Evolutionary conservation across 2,797 vertebrate genomes (phyloP).

Genomic region (Pangasius krempfi): DNA sequence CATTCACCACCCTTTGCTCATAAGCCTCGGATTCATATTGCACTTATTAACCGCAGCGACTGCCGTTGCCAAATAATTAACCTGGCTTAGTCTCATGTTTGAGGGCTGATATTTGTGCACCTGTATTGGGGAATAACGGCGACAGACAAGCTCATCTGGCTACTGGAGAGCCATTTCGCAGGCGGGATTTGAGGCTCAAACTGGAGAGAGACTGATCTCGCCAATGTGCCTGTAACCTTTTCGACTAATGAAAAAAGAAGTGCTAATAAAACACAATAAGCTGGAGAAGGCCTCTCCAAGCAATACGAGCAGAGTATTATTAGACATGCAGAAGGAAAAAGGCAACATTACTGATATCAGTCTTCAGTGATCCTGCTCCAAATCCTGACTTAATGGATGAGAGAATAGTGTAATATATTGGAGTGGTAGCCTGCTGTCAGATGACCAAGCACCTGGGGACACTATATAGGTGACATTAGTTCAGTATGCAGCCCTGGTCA

Average conservation of each 20-base stretch:
- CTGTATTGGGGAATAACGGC: slow-evolving; percentile 68
- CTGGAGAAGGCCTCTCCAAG: slow-evolving; percentile 55
- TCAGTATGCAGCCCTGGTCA: slow-evolving; percentile 2
- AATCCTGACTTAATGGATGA: slow-evolving; percentile 39
- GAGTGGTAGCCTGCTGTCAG: slow-evolving; percentile 33
- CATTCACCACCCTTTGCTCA: slow-evolving; percentile 46
- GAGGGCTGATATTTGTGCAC: slow-evolving; percentile 71
- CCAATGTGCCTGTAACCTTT: slow-evolving; percentile 72
- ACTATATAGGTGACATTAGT: slow-evolving; percentile 18
- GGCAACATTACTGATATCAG: slow-evolving; percentile 34
- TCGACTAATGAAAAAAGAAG: slow-evolving; percentile 73
- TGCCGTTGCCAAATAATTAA: slow-evolving; percentile 76
- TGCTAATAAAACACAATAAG: slow-evolving; percentile 71
- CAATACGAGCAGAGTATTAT: slow-evolving; percentile 47
- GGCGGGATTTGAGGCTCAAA: slow-evolving; percentile 46
- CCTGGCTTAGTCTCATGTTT: slow-evolving; percentile 74
- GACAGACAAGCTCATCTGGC: slow-evolving; percentile 65
- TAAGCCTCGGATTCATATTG: slow-evolving; percentile 64
- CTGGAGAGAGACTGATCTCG: slow-evolving; percentile 59
- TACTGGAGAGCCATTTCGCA: slow-evolving; percentile 55
- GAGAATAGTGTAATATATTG: slow-evolving; percentile 45
- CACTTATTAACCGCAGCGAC: slow-evolving; percentile 68
- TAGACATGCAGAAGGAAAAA: slow-evolving; percentile 37
- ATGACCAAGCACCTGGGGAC: slow-evolving; percentile 20
- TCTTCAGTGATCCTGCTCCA: neutral